Conservation (phyloP, 2,113 vertebrate genomes). For the Blennius ocellaris region DNA sequence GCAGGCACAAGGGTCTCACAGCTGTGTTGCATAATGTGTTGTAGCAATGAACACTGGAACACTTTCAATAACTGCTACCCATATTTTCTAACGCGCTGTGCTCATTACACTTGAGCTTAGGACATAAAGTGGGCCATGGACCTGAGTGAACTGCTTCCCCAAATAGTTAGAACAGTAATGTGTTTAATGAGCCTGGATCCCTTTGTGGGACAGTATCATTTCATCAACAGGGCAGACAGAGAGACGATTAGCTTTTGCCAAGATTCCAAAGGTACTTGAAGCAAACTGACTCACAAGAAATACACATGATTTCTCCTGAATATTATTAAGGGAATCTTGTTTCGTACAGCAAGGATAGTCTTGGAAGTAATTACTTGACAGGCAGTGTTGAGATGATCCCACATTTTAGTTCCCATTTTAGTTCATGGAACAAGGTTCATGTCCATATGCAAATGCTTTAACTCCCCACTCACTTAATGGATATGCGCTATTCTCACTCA, state of each 20-base stretch:
- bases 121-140: constrained; percentile 20
- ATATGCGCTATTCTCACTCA: no score
- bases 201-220: constrained; percentile 1
- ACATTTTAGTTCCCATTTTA: no score
- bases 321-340: not conserved
- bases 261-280: not conserved
- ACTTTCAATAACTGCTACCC: constrained; percentile 27
- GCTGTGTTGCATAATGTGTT: constrained; percentile 27
- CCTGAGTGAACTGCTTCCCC: constrained; percentile 18
- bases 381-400: no score
- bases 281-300: not conserved
- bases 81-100: constrained; percentile 28
- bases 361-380: no score
- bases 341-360: no score
- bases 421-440: no score
- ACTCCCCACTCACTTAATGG: no score
- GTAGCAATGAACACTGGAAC: constrained; percentile 34
- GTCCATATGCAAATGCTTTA: no score
- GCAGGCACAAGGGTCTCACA: constrained; percentile 9
- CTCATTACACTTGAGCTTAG: constrained; percentile 28
- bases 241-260: not conserved
- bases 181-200: constrained; percentile 20
- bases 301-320: not conserved
- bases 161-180: constrained; percentile 19
- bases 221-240: not conserved